Evolutionary conservation across 2,113 vertebrate genomes (phyloP).

Genomic region (Ivindomyrus marchei): DNA sequence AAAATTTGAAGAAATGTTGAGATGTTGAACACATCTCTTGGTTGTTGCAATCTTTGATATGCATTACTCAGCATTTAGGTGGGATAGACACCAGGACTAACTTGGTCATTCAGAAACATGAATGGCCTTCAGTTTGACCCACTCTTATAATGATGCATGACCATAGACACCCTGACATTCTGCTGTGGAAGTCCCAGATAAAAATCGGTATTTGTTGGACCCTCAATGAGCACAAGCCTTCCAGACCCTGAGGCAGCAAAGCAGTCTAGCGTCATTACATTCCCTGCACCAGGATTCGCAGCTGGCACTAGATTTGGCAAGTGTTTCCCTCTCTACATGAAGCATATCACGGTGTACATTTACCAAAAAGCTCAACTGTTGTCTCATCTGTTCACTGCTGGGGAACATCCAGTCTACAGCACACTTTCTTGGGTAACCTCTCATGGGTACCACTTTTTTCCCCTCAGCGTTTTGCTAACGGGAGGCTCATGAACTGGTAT

Average conservation of each 20-base stretch:
- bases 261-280: background rate
- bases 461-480: background rate
- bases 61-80: background rate
- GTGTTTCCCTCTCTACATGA: background rate
- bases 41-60: background rate
- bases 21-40: background rate
- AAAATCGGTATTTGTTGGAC: background rate
- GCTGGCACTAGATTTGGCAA: background rate
- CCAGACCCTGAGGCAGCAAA: background rate
- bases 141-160: background rate
- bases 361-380: background rate
- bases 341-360: background rate
- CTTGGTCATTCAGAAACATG: background rate
- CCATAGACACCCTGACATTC: background rate
- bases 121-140: background rate
- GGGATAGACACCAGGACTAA: background rate
- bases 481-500: background rate
- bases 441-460: background rate
- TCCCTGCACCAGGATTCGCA: background rate
- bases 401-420: background rate
- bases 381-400: background rate
- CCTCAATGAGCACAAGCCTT: background rate
- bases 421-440: background rate
- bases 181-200: background rate
- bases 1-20: background rate